Evolutionary conservation across 2,888 invertebrate species (phyloP).

Genomic region (Drosophila fulvimacula): DNA sequence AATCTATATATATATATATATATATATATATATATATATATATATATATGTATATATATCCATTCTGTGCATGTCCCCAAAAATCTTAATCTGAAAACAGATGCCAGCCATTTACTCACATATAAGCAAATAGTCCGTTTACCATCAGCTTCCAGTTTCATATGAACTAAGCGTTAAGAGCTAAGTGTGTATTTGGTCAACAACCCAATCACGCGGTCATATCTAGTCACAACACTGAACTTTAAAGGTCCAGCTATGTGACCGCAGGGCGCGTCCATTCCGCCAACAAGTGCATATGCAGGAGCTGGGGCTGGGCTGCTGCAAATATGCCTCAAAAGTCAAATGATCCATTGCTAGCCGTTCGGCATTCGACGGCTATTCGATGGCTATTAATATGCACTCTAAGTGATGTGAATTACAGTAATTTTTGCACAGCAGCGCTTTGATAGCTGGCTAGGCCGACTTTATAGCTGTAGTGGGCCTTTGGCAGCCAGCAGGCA

Average conservation of each 20-base stretch:
- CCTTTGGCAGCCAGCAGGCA: conserved; percentile 38
- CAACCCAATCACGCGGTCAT: conserved; percentile 31
- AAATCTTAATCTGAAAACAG: too few species aligned
- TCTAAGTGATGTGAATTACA: conserved; percentile 83
- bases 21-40: too few species aligned
- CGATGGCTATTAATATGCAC: conserved; percentile 81
- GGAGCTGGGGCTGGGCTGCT: conserved; percentile 29
- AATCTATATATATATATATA: too few species aligned
- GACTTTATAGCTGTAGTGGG: conserved; percentile 46
- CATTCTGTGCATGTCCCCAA: too few species aligned
- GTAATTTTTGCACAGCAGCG: conserved; percentile 76
- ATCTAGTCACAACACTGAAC: conserved; percentile 51
- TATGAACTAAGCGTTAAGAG: not conserved
- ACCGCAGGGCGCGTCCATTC: conserved; percentile 50
- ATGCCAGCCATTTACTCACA: too few species aligned
- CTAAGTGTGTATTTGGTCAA: conserved; percentile 6
- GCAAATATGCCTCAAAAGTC: conserved; percentile 28
- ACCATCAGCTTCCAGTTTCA: not conserved
- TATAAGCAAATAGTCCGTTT: not conserved
- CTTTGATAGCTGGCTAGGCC: conserved; percentile 67
- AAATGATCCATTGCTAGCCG: conserved; percentile 42
- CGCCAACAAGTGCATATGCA: conserved; percentile 34
- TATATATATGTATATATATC: too few species aligned
- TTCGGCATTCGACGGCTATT: conserved; percentile 64
- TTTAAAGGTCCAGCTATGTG: conserved; percentile 52